Conservation (phyloP, 1,140 invertebrate species). For the Saccostrea glomerata region DNA sequence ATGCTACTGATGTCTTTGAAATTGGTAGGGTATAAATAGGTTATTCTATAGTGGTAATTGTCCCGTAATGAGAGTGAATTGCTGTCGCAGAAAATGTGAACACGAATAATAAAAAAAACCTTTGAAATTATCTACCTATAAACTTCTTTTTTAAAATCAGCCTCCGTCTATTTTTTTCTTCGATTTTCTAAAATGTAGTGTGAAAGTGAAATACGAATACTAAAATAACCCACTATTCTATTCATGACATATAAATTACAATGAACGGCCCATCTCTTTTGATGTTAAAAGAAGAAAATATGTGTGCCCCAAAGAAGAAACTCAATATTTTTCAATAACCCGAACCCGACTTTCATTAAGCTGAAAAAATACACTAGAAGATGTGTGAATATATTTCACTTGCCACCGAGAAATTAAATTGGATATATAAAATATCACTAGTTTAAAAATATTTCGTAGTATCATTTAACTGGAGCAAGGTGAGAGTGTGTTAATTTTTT, state of each 20-base stretch:
- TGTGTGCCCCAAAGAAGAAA: neutral
- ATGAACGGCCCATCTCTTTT: neutral
- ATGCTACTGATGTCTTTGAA: neutral
- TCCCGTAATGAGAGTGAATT: conserved; percentile 17
- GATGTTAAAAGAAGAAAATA: conserved; percentile 23
- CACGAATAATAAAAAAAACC: neutral
- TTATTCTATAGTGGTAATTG: conserved; percentile 23
- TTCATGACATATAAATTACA: conserved; percentile 28
- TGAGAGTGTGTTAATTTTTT: conserved; percentile 17
- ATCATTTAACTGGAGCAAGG: neutral
- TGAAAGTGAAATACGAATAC: conserved; percentile 36
- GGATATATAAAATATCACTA: conserved; percentile 21
- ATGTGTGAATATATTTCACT: conserved; percentile 15
- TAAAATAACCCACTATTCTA: conserved; percentile 20
- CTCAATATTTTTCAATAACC: conserved; percentile 29
- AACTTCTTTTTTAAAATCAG: conserved; percentile 14
- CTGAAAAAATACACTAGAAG: neutral
- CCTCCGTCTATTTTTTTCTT: neutral
- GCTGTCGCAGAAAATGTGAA: conserved; percentile 11
- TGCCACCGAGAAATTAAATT: conserved; percentile 14
- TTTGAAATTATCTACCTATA: conserved; percentile 31
- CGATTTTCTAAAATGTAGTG: neutral
- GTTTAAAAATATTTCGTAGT: conserved; percentile 9
- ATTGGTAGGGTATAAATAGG: neutral
- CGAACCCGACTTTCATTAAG: neutral